These are phyloP conservation scores for Drosophila helvetica DNA, from an alignment of 2,888 invertebrate genomes.

Conservation along the genomic window DNA sequence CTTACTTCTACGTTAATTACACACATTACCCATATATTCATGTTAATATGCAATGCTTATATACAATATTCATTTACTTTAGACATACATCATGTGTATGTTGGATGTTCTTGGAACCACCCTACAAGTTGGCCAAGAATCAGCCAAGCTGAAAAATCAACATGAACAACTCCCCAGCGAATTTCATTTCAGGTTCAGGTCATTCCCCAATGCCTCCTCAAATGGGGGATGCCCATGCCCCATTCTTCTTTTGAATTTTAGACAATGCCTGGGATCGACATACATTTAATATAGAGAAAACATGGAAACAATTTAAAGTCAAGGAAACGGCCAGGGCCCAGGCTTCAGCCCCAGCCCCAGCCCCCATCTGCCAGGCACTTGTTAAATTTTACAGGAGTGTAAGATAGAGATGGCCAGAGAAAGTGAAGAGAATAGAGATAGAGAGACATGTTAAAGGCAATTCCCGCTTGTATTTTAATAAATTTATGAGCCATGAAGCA, in stretches of 20 bases:
- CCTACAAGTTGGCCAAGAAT: constrained; percentile 22
- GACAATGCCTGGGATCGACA: constrained; percentile 29
- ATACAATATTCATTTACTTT: constrained; percentile 39
- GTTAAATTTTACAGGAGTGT: constrained; percentile 21
- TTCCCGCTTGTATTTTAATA: constrained; percentile 60
- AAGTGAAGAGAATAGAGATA: constrained; percentile 12
- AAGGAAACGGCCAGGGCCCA: constrained; percentile 38
- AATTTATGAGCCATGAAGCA: constrained; percentile 62
- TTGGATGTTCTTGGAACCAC: not conserved
- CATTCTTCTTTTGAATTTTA: not conserved
- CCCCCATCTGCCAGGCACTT: constrained; percentile 23
- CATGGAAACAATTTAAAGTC: constrained; percentile 47
- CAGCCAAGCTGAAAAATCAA: constrained; percentile 52
- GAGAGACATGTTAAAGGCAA: constrained; percentile 21
- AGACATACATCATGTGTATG: constrained; percentile 10
- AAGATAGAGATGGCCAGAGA: constrained; percentile 11
- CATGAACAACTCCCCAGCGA: constrained; percentile 40
- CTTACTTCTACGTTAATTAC: constrained; percentile 18
- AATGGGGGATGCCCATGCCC: too few relatives aligned
- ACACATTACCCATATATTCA: constrained; percentile 32
- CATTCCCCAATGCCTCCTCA: constrained; percentile 21
- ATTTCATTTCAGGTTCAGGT: constrained; percentile 35
- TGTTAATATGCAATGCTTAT: constrained; percentile 6
- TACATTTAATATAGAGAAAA: constrained; percentile 37
- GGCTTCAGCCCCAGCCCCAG: too few relatives aligned